phyloP scores from a whole-genome alignment of 2,888 invertebrate genomes.

The Galerucella pusilla region DNA sequence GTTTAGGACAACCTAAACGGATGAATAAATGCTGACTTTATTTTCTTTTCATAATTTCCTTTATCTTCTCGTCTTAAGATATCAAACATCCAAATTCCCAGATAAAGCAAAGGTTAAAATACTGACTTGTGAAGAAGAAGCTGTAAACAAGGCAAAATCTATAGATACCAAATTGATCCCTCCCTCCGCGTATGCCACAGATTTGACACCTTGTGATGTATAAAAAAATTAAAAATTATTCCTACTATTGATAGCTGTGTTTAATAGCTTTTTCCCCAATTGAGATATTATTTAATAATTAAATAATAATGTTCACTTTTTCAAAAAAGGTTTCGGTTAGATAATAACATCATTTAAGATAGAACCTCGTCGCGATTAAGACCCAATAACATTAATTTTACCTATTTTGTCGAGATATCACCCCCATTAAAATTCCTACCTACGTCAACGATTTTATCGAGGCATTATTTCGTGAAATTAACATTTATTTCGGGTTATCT shows the following conservation, averaged over 20 bases:
- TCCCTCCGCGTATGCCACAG: too few relatives aligned
- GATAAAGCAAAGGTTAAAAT: too few relatives aligned
- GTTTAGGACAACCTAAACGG: too few relatives aligned
- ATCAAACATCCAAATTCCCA: too few relatives aligned
- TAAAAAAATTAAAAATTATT: not conserved
- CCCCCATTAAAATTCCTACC: slow-evolving; percentile 31
- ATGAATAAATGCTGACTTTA: too few relatives aligned
- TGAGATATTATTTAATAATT: not conserved
- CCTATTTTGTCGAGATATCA: slow-evolving; percentile 27
- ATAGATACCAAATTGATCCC: too few relatives aligned
- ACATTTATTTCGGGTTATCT: slow-evolving; percentile 35
- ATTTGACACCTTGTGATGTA: too few relatives aligned
- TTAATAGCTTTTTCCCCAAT: not conserved
- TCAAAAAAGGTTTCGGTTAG: not conserved
- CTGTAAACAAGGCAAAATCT: too few relatives aligned
- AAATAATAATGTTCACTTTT: not conserved
- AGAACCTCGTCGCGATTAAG: slow-evolving; percentile 10
- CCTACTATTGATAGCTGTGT: not conserved
- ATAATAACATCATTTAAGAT: slow-evolving; percentile 14
- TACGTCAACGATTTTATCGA: slow-evolving; percentile 33
- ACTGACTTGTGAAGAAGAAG: too few relatives aligned
- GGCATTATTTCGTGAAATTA: slow-evolving; percentile 33
- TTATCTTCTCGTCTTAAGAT: too few relatives aligned
- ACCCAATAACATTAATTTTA: slow-evolving; percentile 24
- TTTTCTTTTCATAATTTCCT: too few relatives aligned